Percentiles rank a stretch among this genome's conserved stretches.
Conservation (phyloP, 2,797 vertebrate species). For the Eulemur albifrons region DNA sequence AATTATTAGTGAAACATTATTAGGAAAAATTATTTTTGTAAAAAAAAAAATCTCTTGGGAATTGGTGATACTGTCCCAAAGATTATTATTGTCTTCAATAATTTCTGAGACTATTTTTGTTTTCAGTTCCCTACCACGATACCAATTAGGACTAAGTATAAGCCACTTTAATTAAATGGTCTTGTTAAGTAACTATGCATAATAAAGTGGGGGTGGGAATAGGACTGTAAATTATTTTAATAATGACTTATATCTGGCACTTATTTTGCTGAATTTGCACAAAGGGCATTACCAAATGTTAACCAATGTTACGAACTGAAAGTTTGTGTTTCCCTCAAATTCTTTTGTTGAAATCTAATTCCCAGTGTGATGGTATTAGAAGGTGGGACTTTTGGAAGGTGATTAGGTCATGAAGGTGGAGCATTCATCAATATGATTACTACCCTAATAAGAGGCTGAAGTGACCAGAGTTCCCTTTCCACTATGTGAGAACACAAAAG, state of each 20-base stretch:
- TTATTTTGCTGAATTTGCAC: background rate
- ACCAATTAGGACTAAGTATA: background rate
- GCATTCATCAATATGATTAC: background rate
- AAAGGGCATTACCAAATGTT: background rate
- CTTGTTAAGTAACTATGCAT: background rate
- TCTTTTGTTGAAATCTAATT: background rate
- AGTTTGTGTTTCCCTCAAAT: background rate
- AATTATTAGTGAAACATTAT: background rate
- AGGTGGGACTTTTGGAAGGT: background rate
- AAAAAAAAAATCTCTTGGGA: background rate
- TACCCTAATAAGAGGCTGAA: background rate
- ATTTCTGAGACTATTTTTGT: background rate
- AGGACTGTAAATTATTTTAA: background rate
- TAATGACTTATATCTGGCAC: background rate
- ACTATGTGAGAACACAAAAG: background rate
- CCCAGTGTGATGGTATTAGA: background rate
- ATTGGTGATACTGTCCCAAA: background rate
- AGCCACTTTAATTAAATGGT: background rate
- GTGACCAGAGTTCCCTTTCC: background rate
- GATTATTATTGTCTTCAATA: background rate
- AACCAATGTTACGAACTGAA: background rate
- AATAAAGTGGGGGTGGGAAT: background rate
- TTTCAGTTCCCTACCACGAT: background rate
- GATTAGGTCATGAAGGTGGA: background rate
- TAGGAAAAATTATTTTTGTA: background rate